A percentile compares a stretch with the other conserved stretches of the same genome.
phyloP scores from a whole-genome alignment of 2,797 vertebrate genomes.

The Myiotriccus ornatus region DNA sequence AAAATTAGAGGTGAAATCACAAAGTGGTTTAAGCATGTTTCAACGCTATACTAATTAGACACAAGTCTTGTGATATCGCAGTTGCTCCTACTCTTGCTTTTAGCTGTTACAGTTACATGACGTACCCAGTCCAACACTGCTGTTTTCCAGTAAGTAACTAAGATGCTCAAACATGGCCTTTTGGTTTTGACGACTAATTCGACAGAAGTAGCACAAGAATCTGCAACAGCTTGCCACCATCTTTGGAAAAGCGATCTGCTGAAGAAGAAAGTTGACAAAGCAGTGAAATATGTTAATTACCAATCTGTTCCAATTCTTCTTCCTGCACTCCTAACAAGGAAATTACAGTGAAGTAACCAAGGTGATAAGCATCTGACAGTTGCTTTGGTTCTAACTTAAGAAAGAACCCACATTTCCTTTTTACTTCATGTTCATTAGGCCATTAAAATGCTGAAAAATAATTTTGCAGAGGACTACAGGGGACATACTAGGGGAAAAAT shows the following conservation, averaged over 20 bases:
- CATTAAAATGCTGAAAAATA: not conserved
- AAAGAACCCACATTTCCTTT: not conserved
- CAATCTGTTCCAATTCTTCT: slow-evolving; percentile 44
- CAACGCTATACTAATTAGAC: not conserved
- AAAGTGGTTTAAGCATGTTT: not conserved
- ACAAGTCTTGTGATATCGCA: not conserved
- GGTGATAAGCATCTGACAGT: not conserved
- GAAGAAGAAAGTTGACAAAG: slow-evolving; percentile 50
- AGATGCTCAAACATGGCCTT: slow-evolving; percentile 99
- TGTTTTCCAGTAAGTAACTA: slow-evolving; percentile 96
- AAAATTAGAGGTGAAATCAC: not conserved
- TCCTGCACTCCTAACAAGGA: not conserved
- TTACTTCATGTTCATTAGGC: not conserved
- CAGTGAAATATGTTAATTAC: slow-evolving; percentile 49
- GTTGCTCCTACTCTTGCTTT: not conserved
- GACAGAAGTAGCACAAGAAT: slow-evolving; percentile 98
- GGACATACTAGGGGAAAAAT: not conserved
- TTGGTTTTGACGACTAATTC: slow-evolving; percentile 98
- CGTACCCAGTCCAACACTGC: slow-evolving; percentile 94
- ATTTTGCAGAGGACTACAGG: not conserved
- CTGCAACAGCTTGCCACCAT: slow-evolving; percentile 99
- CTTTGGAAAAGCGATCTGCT: slow-evolving; percentile 97
- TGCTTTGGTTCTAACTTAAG: not conserved
- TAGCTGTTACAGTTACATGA: not conserved
- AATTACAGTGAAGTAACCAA: not conserved